A percentile compares a stretch with the other conserved stretches of the same genome.
Evolutionary conservation across 2,797 vertebrate genomes (phyloP).

Genomic region (Nannoperca obscura): DNA sequence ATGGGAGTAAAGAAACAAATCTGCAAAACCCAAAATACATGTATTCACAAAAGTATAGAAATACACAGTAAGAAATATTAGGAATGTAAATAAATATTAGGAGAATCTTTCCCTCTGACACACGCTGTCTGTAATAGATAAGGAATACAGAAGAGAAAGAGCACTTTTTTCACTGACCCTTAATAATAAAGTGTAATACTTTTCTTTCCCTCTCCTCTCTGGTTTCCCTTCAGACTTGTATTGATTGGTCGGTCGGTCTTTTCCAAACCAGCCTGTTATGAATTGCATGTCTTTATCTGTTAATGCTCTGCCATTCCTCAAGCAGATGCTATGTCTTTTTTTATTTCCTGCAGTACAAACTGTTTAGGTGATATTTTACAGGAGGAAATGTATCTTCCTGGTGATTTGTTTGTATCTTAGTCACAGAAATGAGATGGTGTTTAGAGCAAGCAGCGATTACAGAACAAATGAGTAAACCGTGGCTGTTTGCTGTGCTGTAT

Average conservation of each 20-base stretch:
- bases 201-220: neutral
- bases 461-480: neutral
- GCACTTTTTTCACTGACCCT: neutral
- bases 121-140: neutral
- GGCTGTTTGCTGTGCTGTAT: neutral
- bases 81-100: too few species aligned
- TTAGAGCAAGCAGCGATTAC: neutral
- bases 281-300: constrained; percentile 29
- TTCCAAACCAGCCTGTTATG: constrained; percentile 16
- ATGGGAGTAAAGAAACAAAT: too few species aligned
- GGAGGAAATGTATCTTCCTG: neutral
- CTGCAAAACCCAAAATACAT: too few species aligned
- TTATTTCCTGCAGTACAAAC: neutral
- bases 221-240: neutral
- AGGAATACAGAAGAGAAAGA: neutral
- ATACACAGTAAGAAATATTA: too few species aligned
- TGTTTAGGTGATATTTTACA: neutral
- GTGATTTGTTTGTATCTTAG: neutral
- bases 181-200: constrained; percentile 3
- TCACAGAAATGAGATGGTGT: neutral
- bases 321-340: neutral
- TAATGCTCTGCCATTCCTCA: constrained; percentile 12
- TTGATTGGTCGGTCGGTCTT: neutral
- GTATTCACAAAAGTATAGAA: too few species aligned
- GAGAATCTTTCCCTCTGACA: too few species aligned